These are phyloP conservation scores for Chymomyza costata DNA, from an alignment of 1,140 invertebrate species.

Conservation along the genomic window DNA sequence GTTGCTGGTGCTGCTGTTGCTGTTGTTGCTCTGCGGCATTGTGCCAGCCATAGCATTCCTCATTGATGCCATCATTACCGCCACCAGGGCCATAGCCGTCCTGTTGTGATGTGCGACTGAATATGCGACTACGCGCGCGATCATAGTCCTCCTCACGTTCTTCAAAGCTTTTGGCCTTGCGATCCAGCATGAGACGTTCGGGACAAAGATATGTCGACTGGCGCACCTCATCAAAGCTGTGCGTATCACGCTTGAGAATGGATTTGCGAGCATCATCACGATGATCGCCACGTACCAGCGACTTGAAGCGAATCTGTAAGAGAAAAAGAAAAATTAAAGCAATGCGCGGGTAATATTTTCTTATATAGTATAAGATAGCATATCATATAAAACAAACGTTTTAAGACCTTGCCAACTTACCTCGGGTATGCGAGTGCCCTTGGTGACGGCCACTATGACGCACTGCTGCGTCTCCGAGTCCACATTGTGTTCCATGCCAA, in stretches of 20 bases:
- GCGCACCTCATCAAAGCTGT: slow-evolving; percentile 83
- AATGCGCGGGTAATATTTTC: too few relatives aligned
- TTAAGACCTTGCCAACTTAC: slow-evolving; percentile 18
- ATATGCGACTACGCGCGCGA: slow-evolving; percentile 87
- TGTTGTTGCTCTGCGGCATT: slow-evolving; percentile 45
- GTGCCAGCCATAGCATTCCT: slow-evolving; percentile 44
- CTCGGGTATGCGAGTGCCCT: slow-evolving; percentile 84
- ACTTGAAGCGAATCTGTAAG: slow-evolving; percentile 78
- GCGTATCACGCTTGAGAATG: slow-evolving; percentile 88
- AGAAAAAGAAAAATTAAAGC: not conserved
- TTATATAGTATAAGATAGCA: too few relatives aligned
- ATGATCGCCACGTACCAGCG: slow-evolving; percentile 79
- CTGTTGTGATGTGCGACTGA: slow-evolving; percentile 77
- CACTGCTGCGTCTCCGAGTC: slow-evolving; percentile 87
- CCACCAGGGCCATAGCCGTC: slow-evolving; percentile 42
- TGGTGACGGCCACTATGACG: slow-evolving; percentile 84
- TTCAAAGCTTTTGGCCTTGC: slow-evolving; percentile 91
- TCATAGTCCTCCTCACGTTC: slow-evolving; percentile 93
- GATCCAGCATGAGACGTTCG: slow-evolving; percentile 81
- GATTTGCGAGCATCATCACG: slow-evolving; percentile 83
- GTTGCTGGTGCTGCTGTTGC: slow-evolving; percentile 41
- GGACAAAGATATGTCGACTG: slow-evolving; percentile 73
- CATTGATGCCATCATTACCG: slow-evolving; percentile 4
- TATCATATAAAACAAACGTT: too few relatives aligned
- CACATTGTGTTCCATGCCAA: slow-evolving; percentile 95